A percentile compares a stretch with the other conserved stretches of the same genome.
These are phyloP conservation scores for Eurytoma adleriae DNA, from an alignment of 2,888 invertebrate genomes.

Conservation along the genomic window DNA sequence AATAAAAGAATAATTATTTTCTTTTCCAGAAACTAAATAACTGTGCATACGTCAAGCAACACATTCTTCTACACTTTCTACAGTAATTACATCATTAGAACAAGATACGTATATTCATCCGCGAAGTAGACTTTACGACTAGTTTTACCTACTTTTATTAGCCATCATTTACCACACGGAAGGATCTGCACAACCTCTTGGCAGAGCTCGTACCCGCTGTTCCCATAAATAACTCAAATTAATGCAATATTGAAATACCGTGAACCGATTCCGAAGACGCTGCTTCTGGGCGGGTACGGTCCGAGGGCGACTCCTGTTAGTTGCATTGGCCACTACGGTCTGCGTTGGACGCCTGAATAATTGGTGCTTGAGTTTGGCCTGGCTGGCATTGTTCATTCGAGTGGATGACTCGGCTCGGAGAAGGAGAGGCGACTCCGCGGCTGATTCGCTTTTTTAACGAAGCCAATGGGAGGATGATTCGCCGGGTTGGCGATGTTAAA, in stretches of 20 bases:
- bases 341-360: slow-evolving; percentile 28
- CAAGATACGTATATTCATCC: slow-evolving; percentile 15
- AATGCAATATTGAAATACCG: slow-evolving; percentile 37
- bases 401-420: neutral
- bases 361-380: slow-evolving; percentile 31
- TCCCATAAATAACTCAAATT: slow-evolving; percentile 46
- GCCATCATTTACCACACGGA: slow-evolving; percentile 38
- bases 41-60: no score
- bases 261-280: neutral
- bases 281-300: neutral
- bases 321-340: neutral
- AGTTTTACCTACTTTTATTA: slow-evolving; percentile 45
- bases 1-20: no score
- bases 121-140: slow-evolving; percentile 40
- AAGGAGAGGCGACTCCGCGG: neutral
- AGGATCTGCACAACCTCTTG: neutral
- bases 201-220: neutral
- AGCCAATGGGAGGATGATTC: no score
- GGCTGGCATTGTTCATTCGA: slow-evolving; percentile 1
- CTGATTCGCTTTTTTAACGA: neutral
- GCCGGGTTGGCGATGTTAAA: no score
- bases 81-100: neutral
- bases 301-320: neutral
- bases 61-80: neutral
- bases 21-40: no score